Evolutionary conservation across 2,888 invertebrate species (phyloP).

Genomic region (Hydrotaea diabolus): DNA sequence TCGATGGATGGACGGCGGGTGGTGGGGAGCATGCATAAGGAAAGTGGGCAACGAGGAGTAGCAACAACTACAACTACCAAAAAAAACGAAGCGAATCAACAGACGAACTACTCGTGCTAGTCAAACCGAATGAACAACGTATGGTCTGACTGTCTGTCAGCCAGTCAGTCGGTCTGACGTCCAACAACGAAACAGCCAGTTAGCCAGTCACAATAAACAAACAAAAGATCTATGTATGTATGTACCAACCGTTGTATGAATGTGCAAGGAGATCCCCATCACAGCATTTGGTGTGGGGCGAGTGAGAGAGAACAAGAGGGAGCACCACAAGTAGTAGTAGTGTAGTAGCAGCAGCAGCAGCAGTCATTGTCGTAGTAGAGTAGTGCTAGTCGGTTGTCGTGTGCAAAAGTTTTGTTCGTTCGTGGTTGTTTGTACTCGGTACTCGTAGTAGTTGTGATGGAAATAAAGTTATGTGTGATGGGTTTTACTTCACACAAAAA

Average conservation of each 20-base stretch:
- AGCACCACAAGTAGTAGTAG: background rate
- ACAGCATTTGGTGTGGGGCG: background rate
- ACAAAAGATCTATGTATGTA: background rate
- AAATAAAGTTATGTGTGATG: background rate
- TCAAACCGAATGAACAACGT: no score
- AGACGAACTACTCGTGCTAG: background rate
- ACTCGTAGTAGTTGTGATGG: slow-evolving; percentile 17
- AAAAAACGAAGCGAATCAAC: background rate
- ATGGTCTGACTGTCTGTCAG: background rate
- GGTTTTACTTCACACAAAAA: background rate
- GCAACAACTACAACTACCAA: background rate
- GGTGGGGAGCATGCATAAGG: no score
- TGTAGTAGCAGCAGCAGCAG: no score
- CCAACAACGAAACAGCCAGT: background rate
- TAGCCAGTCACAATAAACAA: slow-evolving; percentile 10
- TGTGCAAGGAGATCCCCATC: background rate
- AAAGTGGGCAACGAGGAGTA: background rate
- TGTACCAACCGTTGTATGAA: background rate
- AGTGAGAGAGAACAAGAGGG: background rate
- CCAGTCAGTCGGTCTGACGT: background rate
- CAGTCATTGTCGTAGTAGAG: background rate
- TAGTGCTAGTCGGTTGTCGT: background rate
- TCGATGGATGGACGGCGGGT: no score
- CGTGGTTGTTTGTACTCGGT: background rate
- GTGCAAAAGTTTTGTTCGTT: slow-evolving; percentile 10